Percentiles rank a stretch among this genome's conserved stretches.
Evolutionary conservation across 1,140 invertebrate species (phyloP).

Genomic region (Trialeurodes vaporariorum): DNA sequence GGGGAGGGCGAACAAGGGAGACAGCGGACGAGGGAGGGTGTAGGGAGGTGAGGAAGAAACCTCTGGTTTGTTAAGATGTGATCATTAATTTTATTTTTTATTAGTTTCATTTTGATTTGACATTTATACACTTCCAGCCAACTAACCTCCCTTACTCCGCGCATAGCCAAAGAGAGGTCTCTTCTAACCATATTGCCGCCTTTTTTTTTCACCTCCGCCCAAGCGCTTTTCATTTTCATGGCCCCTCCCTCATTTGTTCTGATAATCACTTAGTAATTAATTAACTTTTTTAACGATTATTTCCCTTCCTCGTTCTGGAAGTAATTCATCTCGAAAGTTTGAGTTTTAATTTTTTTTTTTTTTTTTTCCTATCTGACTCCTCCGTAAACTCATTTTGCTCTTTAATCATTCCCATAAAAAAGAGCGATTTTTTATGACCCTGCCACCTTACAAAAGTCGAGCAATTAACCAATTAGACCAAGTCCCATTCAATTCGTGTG

Average conservation of each 20-base stretch:
- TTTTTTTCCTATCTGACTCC: background rate
- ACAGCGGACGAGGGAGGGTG: no score
- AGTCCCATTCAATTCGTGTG: no score
- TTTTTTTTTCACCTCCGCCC: background rate
- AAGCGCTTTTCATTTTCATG: background rate
- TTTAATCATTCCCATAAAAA: background rate
- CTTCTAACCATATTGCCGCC: no score
- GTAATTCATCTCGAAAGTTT: background rate
- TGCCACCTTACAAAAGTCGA: background rate
- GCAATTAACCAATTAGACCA: background rate
- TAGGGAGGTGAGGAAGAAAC: background rate
- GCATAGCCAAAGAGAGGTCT: background rate
- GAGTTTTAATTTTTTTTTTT: no score
- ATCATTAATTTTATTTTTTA: background rate
- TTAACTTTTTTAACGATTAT: background rate
- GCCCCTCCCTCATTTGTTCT: background rate
- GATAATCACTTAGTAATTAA: background rate
- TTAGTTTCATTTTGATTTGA: constrained; percentile 1
- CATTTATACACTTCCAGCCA: background rate
- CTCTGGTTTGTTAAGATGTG: background rate
- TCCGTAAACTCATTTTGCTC: background rate
- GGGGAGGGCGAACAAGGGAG: no score
- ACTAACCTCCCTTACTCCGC: background rate
- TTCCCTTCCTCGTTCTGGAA: background rate
- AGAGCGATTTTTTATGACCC: background rate